These are phyloP conservation scores for Standfussiana lucernea DNA, from an alignment of 2,888 invertebrate genomes.

Conservation along the genomic window DNA sequence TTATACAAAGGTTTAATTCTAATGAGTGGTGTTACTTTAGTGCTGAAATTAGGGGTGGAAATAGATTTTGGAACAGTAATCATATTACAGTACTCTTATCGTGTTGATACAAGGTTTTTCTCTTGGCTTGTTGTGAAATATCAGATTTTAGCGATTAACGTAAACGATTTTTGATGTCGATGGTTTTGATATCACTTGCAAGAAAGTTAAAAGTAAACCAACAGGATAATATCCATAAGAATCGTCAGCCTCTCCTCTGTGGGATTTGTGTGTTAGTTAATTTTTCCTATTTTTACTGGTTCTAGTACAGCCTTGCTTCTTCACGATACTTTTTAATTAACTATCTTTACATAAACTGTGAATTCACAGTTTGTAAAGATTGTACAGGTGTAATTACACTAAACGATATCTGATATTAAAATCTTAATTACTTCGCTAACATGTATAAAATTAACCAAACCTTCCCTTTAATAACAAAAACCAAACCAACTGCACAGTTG, in stretches of 20 bases:
- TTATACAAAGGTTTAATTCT: slow-evolving; percentile 42
- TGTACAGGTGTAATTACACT: too few species aligned
- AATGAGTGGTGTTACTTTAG: slow-evolving; percentile 15
- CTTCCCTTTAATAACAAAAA: neutral
- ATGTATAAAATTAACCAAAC: too few species aligned
- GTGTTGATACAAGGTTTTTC: neutral
- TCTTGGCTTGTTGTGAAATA: neutral
- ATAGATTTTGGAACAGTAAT: neutral
- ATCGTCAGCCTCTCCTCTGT: neutral
- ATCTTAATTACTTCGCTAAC: neutral
- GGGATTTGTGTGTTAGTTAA: neutral
- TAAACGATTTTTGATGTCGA: neutral
- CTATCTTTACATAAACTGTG: too few species aligned
- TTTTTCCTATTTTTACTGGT: neutral
- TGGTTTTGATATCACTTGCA: neutral
- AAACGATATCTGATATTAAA: neutral
- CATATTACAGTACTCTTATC: neutral
- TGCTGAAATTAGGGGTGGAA: neutral
- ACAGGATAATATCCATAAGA: neutral
- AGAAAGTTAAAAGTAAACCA: neutral
- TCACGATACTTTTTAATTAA: too few species aligned
- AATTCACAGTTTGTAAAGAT: too few species aligned
- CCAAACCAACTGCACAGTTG: neutral
- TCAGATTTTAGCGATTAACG: neutral
- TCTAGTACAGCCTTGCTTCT: neutral